Conservation (phyloP, 2,888 invertebrate genomes). For the Allacma fusca region DNA sequence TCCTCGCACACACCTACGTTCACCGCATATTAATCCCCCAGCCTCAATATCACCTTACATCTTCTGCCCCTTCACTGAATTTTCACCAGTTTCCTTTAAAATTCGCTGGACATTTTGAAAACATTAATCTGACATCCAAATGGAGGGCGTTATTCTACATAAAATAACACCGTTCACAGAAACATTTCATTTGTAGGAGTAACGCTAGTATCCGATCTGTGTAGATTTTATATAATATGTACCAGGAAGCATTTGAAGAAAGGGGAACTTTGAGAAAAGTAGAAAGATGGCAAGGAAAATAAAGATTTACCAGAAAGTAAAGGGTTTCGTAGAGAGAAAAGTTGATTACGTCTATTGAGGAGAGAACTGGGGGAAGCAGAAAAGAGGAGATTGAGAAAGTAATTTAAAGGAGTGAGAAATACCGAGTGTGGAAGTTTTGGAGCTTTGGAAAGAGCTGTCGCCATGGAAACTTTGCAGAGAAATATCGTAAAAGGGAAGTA, state of each 20-base stretch:
- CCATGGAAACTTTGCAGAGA: constrained; percentile 19
- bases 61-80: not conserved
- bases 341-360: not conserved
- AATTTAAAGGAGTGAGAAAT: not conserved
- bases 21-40: not conserved
- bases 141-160: no score
- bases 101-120: not conserved
- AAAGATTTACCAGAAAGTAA: not conserved
- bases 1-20: not conserved
- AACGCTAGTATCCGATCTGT: no score
- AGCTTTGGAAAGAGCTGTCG: not conserved
- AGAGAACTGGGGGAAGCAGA: not conserved
- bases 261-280: not conserved
- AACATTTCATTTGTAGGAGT: no score
- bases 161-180: no score
- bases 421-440: not conserved
- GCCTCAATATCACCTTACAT: not conserved
- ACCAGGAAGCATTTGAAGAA: not conserved
- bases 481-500: not conserved
- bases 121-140: no score
- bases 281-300: not conserved
- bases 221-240: no score
- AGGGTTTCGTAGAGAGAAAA: not conserved
- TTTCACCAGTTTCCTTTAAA: not conserved
- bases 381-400: constrained; percentile 5